These are phyloP conservation scores for Eulemur albifrons DNA, from an alignment of 2,797 vertebrate genomes.

Conservation along the genomic window DNA sequence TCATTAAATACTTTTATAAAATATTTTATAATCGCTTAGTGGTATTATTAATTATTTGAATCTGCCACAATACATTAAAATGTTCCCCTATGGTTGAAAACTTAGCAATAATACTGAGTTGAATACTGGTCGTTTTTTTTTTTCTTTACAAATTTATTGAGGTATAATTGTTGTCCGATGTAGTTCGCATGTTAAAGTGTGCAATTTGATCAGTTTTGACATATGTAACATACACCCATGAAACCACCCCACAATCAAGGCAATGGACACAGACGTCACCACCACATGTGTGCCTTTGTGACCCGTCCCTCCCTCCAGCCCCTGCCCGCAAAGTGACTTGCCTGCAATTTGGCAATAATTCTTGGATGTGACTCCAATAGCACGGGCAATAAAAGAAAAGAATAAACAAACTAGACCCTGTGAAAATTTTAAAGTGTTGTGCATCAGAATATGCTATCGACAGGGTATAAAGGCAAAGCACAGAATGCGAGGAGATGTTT, in stretches of 20 bases:
- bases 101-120: no score
- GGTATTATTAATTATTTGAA: not conserved
- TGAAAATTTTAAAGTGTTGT: not conserved
- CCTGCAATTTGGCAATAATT: not conserved
- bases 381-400: not conserved
- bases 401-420: not conserved
- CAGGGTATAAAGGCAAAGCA: not conserved
- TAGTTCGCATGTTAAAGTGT: fast-evolving
- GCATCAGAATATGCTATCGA: not conserved
- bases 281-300: not conserved
- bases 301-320: not conserved
- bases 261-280: not conserved
- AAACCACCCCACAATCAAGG: not conserved
- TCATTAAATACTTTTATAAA: not conserved
- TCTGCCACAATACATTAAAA: not conserved
- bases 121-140: not conserved
- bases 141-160: not conserved
- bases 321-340: not conserved
- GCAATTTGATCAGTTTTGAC: not conserved
- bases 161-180: not conserved
- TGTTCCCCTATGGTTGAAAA: not conserved
- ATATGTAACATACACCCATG: fast-evolving
- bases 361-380: not conserved
- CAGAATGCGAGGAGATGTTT: not conserved
- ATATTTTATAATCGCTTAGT: not conserved